These are phyloP conservation scores for Rutilus rutilus DNA, from an alignment of 2,113 vertebrate genomes.

Conservation along the genomic window DNA sequence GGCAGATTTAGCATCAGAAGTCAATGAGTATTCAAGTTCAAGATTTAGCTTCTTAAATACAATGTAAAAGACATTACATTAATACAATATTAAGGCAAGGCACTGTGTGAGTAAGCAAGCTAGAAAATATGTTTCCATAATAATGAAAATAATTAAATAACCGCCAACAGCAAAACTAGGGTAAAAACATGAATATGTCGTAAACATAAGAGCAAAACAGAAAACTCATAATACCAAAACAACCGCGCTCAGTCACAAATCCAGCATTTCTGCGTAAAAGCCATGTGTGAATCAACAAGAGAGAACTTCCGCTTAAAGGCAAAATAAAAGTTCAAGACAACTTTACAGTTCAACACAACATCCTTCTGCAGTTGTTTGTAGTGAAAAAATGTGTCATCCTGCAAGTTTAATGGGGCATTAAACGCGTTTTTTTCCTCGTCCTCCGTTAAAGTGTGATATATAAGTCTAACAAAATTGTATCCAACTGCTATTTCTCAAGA, in stretches of 20 bases:
- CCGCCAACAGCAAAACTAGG: not conserved
- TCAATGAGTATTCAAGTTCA: too few species aligned
- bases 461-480: not conserved
- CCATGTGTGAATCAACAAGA: constrained; percentile 17
- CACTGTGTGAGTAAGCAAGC: not conserved
- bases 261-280: not conserved
- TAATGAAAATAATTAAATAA: not conserved
- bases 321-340: constrained; percentile 48
- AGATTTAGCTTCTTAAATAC: not conserved
- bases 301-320: not conserved
- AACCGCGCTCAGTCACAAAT: not conserved
- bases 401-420: too few species aligned
- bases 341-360: not conserved
- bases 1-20: too few species aligned
- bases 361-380: not conserved
- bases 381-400: not conserved
- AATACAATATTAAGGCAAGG: not conserved
- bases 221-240: not conserved
- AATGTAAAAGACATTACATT: not conserved
- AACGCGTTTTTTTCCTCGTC: not conserved
- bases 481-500: not conserved
- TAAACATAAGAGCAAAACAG: not conserved
- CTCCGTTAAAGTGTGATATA: not conserved
- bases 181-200: not conserved
- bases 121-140: not conserved